These are phyloP conservation scores for Tychaedon coryphoeus DNA, from an alignment of 2,113 vertebrate genomes.

Conservation along the genomic window DNA sequence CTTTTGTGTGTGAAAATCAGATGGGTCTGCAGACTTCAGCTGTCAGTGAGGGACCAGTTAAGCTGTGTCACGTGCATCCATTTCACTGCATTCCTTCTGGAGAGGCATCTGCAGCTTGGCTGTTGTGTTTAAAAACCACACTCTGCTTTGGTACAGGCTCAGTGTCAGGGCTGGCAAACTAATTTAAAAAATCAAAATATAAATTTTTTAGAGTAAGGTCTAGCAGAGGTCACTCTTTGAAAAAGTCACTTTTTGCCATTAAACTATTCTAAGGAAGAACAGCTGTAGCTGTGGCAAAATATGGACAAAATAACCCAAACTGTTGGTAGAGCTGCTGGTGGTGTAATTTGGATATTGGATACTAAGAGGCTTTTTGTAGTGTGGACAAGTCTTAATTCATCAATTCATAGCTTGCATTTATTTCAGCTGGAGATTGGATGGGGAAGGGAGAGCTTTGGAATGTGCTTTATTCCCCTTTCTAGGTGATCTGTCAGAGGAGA, in stretches of 20 bases:
- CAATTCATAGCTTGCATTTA: neutral
- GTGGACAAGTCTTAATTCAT: fast-evolving
- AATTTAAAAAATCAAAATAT: neutral
- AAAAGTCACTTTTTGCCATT: neutral
- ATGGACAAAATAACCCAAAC: neutral
- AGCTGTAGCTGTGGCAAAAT: neutral
- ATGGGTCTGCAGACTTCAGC: neutral
- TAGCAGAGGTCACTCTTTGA: too few relatives aligned
- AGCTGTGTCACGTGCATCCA: neutral
- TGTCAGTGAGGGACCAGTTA: neutral
- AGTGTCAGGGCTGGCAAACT: neutral
- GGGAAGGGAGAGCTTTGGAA: neutral
- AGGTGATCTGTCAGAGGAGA: neutral
- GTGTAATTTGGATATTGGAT: neutral
- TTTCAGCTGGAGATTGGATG: neutral
- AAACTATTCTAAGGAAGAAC: neutral
- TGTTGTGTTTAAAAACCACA: neutral
- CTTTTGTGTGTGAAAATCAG: neutral
- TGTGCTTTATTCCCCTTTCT: neutral
- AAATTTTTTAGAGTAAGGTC: neutral
- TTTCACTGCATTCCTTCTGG: neutral
- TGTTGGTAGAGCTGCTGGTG: neutral
- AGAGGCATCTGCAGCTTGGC: neutral
- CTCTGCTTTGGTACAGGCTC: neutral
- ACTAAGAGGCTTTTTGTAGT: neutral